Evolutionary conservation across 2,113 vertebrate species (phyloP), one percentile per base, ranked within the genome.

Genomic region (Ceyx melanurus): DNA sequence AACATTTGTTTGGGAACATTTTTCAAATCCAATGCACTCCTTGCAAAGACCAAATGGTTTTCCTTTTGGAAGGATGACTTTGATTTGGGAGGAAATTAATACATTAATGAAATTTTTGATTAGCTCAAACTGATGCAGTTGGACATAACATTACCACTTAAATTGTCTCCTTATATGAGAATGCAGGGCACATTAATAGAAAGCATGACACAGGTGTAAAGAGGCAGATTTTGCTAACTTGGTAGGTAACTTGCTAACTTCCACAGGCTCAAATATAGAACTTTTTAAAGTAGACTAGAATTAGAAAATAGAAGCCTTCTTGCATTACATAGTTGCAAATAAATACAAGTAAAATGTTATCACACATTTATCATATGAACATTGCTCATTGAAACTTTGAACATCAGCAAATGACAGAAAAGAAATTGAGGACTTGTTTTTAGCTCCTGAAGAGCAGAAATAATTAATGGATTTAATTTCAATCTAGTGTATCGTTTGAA

Each of bases 381-480:
- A 5, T 80, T 61, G n/a, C 18, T 90, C 33, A 76, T 19, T 84
- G 53, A 94, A 92, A 67, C 65, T 58, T 33, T 83, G 46, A 68
- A 62, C 53, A 64, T 68, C 85, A 81, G 79, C 61, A 72, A 94
- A n/a, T 90, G 62, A 88, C 68, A 87, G 56, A 77, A 82, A 89
- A 94, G 71, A 35, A 88, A 79, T 53, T 73, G 35, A 95, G 64
- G 45, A 72, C 67, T 89, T 90, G 35, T 65, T 77, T 94, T 92
- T 72, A 77, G 75, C 68, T 82, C 22, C 25, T 73, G 48, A 94
- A 91, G 23, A 75, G 43, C 42, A 85, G 29, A 89, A 26, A 80
- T 85, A 83, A 91, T 67, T 90, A 62, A 76, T 93, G 17, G 58
- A 76, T 85, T 90, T 92, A 92, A 82, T 94, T 94, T 68, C 89